Conservation (phyloP, 2,113 vertebrate species). For the Anguilla rostrata region DNA sequence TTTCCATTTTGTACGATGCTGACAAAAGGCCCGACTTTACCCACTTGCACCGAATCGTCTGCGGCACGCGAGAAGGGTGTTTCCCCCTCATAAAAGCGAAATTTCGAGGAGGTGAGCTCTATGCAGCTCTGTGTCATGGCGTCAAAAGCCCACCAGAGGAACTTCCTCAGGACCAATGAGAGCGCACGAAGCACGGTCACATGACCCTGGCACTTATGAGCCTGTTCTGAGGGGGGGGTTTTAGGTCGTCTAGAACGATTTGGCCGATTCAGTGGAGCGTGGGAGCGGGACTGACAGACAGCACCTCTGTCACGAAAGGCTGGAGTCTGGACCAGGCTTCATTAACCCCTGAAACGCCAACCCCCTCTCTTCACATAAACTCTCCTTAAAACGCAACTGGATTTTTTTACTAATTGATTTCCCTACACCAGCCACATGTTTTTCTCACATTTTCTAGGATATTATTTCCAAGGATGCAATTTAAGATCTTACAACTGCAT, state of each 20-base stretch:
- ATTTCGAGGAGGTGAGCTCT: background rate
- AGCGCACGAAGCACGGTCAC: background rate
- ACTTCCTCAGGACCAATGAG: background rate
- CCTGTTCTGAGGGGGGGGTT: background rate
- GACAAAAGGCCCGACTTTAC: background rate
- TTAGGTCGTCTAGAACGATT: background rate
- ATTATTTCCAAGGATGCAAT: background rate
- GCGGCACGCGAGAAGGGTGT: too few relatives aligned
- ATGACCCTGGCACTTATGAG: background rate
- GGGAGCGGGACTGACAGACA: background rate
- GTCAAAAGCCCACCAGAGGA: background rate
- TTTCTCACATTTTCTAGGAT: background rate
- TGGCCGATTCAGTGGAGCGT: background rate
- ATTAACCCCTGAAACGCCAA: background rate
- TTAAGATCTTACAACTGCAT: background rate
- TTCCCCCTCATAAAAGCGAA: background rate
- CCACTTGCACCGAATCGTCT: background rate
- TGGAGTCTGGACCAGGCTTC: background rate
- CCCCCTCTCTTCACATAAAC: background rate
- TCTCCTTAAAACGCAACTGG: background rate
- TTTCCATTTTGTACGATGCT: background rate
- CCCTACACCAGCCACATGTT: background rate
- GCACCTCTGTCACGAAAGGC: background rate
- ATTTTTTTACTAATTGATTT: background rate
- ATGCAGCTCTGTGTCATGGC: background rate